phyloP scores from a whole-genome alignment of 1,140 invertebrate species.

The Palaemon carinicauda region DNA sequence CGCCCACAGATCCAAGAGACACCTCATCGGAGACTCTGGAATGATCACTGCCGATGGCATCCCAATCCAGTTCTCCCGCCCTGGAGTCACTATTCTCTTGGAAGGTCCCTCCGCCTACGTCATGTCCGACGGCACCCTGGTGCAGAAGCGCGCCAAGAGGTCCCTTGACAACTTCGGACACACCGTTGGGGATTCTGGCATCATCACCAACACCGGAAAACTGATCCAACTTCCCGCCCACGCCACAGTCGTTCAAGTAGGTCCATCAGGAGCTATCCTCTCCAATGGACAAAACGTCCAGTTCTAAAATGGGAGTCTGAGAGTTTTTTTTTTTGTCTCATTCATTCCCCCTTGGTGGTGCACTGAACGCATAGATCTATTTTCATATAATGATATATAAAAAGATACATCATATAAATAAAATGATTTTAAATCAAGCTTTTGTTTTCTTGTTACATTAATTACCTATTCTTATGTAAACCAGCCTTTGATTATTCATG shows the following conservation, averaged over 20 bases:
- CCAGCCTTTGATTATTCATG: too few species aligned
- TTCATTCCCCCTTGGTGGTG: not conserved
- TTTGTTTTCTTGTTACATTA: too few species aligned
- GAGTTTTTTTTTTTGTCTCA: not conserved
- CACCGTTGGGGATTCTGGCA: too few species aligned
- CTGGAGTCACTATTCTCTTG: not conserved
- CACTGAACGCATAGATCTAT: not conserved
- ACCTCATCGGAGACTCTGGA: too few species aligned
- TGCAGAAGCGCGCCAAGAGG: not conserved
- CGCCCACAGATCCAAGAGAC: not conserved
- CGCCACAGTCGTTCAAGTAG: not conserved
- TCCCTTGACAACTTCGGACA: too few species aligned
- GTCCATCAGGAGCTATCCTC: conserved; percentile 12
- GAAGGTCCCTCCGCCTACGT: not conserved
- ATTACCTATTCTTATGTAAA: too few species aligned
- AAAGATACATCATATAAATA: too few species aligned
- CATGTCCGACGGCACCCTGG: not conserved
- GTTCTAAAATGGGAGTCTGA: not conserved
- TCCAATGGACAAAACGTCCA: conserved; percentile 36
- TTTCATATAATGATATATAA: too few species aligned
- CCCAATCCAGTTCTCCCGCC: too few species aligned
- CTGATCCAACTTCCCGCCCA: conserved; percentile 11
- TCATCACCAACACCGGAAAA: not conserved
- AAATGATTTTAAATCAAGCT: too few species aligned
- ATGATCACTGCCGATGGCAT: too few species aligned